Conservation (phyloP, 2,888 invertebrate species). For the Isotomurus palustris region DNA sequence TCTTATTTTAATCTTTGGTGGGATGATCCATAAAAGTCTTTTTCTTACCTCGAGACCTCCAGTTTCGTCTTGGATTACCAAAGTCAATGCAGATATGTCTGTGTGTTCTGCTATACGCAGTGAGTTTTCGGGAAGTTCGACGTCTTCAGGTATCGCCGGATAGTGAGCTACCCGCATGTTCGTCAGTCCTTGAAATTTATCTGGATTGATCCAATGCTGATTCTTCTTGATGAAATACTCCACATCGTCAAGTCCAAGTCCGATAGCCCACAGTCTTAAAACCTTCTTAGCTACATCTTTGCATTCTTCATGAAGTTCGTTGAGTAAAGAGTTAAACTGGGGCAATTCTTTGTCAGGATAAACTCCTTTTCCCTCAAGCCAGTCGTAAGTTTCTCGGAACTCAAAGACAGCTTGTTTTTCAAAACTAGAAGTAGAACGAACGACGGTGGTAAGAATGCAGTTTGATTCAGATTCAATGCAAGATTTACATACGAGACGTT, state of each 20-base stretch:
- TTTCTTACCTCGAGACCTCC: slow-evolving; percentile 22
- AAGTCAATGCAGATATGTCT: slow-evolving; percentile 21
- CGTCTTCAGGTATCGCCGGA: slow-evolving; percentile 9
- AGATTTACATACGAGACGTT: too few relatives aligned
- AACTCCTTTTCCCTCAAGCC: background rate
- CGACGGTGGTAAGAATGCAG: background rate
- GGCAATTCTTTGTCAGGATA: slow-evolving; percentile 16
- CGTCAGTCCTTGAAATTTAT: slow-evolving; percentile 13
- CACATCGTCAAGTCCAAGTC: slow-evolving; percentile 15
- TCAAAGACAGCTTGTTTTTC: slow-evolving; percentile 3
- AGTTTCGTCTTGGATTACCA: slow-evolving; percentile 17
- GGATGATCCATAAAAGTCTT: background rate
- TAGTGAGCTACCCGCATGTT: slow-evolving; percentile 15
- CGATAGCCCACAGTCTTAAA: slow-evolving; percentile 18
- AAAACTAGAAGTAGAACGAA: too few relatives aligned
- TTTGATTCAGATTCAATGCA: background rate
- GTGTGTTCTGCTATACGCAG: slow-evolving; percentile 28
- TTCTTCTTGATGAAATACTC: slow-evolving; percentile 18
- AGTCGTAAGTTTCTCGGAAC: slow-evolving; percentile 20
- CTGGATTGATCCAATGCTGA: slow-evolving; percentile 7
- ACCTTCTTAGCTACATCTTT: slow-evolving; percentile 21
- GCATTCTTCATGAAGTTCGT: slow-evolving; percentile 6
- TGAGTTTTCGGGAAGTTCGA: background rate
- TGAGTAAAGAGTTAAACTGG: slow-evolving; percentile 7
- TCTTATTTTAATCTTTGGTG: too few relatives aligned